These are phyloP conservation scores for Oryctolagus cuniculus DNA, from an alignment of 2,113 vertebrate species.

Conservation along the genomic window DNA sequence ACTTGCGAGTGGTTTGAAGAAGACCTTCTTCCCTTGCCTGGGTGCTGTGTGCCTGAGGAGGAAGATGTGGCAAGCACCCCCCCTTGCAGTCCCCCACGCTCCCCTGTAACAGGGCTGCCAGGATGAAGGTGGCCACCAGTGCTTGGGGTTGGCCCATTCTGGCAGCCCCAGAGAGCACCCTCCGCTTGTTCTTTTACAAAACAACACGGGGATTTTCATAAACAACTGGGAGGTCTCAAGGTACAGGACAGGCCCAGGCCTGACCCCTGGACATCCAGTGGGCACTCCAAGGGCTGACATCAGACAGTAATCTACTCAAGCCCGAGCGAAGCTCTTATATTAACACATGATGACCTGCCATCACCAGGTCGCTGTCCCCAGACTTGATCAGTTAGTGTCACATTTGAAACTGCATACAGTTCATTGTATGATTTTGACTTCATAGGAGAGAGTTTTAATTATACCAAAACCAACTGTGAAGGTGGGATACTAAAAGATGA, in stretches of 20 bases:
- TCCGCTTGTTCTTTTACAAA: not conserved
- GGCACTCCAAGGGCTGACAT: not conserved
- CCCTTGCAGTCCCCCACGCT: not conserved
- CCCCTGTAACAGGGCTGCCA: not conserved
- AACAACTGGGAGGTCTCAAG: not conserved
- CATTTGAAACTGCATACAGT: not conserved
- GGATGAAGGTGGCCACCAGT: not conserved
- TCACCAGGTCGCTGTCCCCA: not conserved
- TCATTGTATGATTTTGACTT: conserved; percentile 13
- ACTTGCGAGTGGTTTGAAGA: not conserved
- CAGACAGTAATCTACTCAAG: not conserved
- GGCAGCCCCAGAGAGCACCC: not conserved
- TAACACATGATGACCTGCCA: not conserved
- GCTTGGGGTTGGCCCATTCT: not conserved
- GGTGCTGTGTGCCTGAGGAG: not conserved
- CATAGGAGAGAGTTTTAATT: not conserved
- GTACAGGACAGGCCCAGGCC: not conserved
- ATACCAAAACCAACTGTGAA: not conserved
- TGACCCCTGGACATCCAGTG: not conserved
- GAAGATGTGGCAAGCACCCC: too few species aligned
- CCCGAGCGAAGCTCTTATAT: not conserved
- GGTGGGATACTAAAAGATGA: conserved; percentile 13
- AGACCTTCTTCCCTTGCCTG: not conserved
- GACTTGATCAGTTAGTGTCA: not conserved
- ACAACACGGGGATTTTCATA: not conserved